Evolutionary conservation across 2,113 vertebrate genomes (phyloP).

Genomic region (Colaptes auratus): DNA sequence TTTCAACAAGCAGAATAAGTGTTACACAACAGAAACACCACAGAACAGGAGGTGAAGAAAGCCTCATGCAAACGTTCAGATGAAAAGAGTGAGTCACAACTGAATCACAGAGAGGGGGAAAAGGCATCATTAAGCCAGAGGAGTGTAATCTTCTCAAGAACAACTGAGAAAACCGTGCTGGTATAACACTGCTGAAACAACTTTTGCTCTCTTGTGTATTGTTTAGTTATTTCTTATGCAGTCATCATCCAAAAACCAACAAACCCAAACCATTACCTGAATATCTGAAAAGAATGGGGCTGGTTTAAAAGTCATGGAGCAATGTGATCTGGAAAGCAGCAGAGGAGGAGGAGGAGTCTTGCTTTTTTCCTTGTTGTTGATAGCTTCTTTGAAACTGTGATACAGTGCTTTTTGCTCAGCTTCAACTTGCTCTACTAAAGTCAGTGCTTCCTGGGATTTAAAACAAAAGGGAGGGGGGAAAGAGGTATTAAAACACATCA

Average conservation of each 20-base stretch:
- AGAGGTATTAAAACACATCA: not conserved
- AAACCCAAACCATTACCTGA: slow-evolving; percentile 79
- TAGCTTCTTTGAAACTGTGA: slow-evolving; percentile 59
- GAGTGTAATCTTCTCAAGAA: not conserved
- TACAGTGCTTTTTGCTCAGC: slow-evolving; percentile 82
- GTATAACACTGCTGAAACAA: not conserved
- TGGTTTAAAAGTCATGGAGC: slow-evolving; percentile 86
- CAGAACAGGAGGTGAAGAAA: not conserved
- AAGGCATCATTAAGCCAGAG: not conserved
- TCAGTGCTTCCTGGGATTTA: slow-evolving; percentile 82
- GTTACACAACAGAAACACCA: not conserved
- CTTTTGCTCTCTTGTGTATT: not conserved
- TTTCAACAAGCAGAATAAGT: not conserved
- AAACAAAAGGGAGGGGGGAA: not conserved
- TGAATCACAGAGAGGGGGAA: not conserved
- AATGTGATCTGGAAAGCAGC: slow-evolving; percentile 81
- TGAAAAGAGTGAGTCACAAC: slow-evolving; percentile 15
- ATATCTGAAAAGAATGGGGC: slow-evolving; percentile 81
- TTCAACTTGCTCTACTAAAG: slow-evolving; percentile 84
- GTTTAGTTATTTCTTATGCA: not conserved
- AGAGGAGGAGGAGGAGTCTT: slow-evolving; percentile 86
- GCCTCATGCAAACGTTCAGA: not conserved
- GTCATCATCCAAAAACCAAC: not conserved
- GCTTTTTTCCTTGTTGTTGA: slow-evolving; percentile 58
- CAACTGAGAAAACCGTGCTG: not conserved